Evolutionary conservation across 2,888 invertebrate species (phyloP).

Genomic region (Oligia latruncula): DNA sequence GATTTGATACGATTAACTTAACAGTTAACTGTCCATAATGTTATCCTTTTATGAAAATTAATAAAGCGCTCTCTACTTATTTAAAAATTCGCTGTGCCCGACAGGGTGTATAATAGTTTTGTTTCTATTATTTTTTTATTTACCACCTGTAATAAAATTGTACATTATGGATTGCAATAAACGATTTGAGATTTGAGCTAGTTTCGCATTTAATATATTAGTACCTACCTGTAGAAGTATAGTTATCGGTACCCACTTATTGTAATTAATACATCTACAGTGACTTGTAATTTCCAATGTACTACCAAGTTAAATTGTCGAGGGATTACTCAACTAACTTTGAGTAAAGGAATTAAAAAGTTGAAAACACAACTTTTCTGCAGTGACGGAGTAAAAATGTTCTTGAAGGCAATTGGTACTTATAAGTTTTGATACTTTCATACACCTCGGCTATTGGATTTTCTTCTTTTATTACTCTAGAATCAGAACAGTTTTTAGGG

Average conservation of each 20-base stretch:
- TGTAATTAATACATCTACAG: slow-evolving; percentile 5
- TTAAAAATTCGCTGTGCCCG: too few relatives aligned
- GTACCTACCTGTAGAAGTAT: background rate
- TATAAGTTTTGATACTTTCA: slow-evolving; percentile 40
- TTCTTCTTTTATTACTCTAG: background rate
- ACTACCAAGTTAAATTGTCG: slow-evolving; percentile 54
- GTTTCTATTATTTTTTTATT: too few relatives aligned
- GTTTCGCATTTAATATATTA: too few relatives aligned
- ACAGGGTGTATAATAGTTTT: too few relatives aligned
- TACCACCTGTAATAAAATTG: too few relatives aligned
- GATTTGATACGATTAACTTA: too few relatives aligned
- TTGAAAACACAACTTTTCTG: slow-evolving; percentile 50
- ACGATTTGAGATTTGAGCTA: too few relatives aligned
- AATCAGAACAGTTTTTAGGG: slow-evolving; percentile 9
- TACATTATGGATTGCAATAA: too few relatives aligned
- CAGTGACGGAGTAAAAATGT: slow-evolving; percentile 48
- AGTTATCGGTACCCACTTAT: background rate
- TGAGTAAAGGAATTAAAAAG: slow-evolving; percentile 60
- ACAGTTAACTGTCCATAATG: too few relatives aligned
- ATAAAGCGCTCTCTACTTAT: too few relatives aligned
- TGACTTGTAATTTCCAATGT: slow-evolving; percentile 43
- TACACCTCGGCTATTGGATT: background rate
- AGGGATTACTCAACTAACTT: slow-evolving; percentile 52
- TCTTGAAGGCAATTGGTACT: slow-evolving; percentile 20
- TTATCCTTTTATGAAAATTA: too few relatives aligned